Evolutionary conservation across 2,113 vertebrate species (phyloP).

Genomic region (Campylorhamphus procurvoides): DNA sequence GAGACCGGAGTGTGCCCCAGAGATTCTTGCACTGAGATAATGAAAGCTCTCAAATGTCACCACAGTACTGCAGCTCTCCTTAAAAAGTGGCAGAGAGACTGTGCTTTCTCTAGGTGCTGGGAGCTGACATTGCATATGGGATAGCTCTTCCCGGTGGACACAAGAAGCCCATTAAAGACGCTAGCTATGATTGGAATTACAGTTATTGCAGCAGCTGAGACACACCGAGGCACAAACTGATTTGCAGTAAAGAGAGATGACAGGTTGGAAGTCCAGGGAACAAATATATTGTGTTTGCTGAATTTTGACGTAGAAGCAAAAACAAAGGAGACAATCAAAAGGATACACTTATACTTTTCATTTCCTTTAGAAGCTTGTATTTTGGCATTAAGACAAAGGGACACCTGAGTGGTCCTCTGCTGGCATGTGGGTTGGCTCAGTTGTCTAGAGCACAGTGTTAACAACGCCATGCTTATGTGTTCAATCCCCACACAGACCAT

Average conservation of each 20-base stretch:
- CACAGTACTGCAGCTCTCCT: constrained; percentile 60
- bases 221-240: background rate
- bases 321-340: background rate
- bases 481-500: background rate
- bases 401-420: rapidly evolving
- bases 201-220: constrained; percentile 28
- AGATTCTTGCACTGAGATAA: constrained; percentile 72
- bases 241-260: constrained; percentile 11
- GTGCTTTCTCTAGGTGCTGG: constrained; percentile 28
- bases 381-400: background rate
- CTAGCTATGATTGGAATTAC: constrained; percentile 26
- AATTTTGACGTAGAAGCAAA: constrained; percentile 4
- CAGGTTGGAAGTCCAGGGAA: constrained; percentile 10
- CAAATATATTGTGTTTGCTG: background rate
- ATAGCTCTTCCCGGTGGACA: constrained; percentile 32
- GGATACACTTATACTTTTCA: background rate
- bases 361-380: background rate
- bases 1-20: constrained; percentile 74
- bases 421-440: background rate
- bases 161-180: constrained; percentile 54
- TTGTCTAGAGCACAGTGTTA: background rate
- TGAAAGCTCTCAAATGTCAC: constrained; percentile 74
- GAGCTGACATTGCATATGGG: constrained; percentile 44
- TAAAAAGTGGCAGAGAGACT: constrained; percentile 38
- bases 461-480: background rate